These are phyloP conservation scores for Dryobates pubescens DNA, from an alignment of 2,797 vertebrate species.

Conservation along the genomic window DNA sequence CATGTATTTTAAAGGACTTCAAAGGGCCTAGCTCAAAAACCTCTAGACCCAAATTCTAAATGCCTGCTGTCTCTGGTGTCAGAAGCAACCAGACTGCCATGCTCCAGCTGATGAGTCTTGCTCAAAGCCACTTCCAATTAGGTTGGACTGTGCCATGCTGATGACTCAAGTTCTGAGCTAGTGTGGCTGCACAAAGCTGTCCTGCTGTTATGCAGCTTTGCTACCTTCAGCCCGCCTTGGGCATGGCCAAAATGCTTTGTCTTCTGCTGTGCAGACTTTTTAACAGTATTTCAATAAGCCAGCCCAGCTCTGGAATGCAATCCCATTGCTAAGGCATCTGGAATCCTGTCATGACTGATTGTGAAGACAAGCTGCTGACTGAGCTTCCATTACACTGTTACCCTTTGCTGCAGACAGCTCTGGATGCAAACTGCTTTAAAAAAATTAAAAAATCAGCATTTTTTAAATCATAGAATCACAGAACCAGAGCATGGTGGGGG, in stretches of 20 bases:
- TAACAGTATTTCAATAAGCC: background rate
- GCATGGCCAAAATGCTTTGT: background rate
- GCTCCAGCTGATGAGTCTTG: background rate
- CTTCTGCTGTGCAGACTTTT: background rate
- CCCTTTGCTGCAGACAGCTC: background rate
- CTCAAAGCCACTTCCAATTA: background rate
- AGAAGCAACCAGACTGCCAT: background rate
- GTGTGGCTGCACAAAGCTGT: rapidly evolving
- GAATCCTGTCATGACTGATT: background rate
- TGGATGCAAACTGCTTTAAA: rapidly evolving
- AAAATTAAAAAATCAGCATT: background rate
- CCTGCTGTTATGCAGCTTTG: background rate
- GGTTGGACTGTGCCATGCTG: no score
- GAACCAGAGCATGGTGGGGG: no score
- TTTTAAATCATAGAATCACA: background rate
- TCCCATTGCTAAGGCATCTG: no score
- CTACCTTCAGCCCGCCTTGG: background rate
- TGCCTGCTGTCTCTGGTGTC: rapidly evolving
- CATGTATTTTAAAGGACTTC: background rate
- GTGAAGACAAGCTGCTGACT: background rate
- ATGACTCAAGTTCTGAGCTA: background rate
- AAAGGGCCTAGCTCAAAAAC: background rate
- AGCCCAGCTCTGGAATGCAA: background rate
- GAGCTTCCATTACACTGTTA: background rate
- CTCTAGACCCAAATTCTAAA: background rate